These are phyloP conservation scores for Porites lobata DNA, from an alignment of 92 coral and sea anemone genomes.

Conservation along the genomic window DNA sequence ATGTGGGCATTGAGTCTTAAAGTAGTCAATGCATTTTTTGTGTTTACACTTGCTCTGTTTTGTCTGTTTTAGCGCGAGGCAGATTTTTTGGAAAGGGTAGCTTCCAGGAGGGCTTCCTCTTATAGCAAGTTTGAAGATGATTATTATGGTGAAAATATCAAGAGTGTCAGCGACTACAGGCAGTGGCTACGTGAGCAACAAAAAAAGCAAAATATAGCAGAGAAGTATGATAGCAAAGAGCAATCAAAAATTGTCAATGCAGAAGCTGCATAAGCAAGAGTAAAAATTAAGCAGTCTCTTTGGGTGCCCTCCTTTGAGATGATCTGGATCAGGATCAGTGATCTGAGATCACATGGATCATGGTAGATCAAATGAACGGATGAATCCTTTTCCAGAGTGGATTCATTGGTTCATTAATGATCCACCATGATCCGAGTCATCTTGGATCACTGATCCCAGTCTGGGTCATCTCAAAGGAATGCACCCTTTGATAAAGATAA, in stretches of 20 bases:
- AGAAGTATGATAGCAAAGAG: constrained; percentile 85
- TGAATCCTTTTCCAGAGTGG: too few relatives aligned
- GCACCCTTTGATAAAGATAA: neutral
- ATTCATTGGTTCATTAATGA: too few relatives aligned
- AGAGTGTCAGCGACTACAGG: constrained; percentile 95
- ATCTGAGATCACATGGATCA: too few relatives aligned
- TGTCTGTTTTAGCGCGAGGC: constrained; percentile 81
- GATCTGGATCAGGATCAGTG: too few relatives aligned
- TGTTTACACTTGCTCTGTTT: too few relatives aligned
- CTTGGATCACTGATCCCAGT: too few relatives aligned
- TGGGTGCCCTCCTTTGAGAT: too few relatives aligned
- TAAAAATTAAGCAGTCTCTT: neutral
- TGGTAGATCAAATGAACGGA: too few relatives aligned
- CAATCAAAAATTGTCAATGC: constrained; percentile 45
- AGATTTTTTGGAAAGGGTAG: constrained; percentile 91
- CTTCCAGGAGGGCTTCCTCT: constrained; percentile 88
- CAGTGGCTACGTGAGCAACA: constrained; percentile 98
- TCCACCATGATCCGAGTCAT: too few relatives aligned
- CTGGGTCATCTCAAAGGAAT: too few relatives aligned
- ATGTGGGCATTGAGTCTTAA: too few relatives aligned
- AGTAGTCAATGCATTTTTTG: too few relatives aligned
- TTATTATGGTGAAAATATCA: constrained; percentile 98
- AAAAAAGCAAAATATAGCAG: constrained; percentile 85
- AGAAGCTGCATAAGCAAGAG: constrained; percentile 24
- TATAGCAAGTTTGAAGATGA: constrained; percentile 99